Evolutionary conservation across 2,888 invertebrate genomes (phyloP), one percentile per base, ranked within the genome.

Genomic region (Drosophila niveifrons): DNA sequence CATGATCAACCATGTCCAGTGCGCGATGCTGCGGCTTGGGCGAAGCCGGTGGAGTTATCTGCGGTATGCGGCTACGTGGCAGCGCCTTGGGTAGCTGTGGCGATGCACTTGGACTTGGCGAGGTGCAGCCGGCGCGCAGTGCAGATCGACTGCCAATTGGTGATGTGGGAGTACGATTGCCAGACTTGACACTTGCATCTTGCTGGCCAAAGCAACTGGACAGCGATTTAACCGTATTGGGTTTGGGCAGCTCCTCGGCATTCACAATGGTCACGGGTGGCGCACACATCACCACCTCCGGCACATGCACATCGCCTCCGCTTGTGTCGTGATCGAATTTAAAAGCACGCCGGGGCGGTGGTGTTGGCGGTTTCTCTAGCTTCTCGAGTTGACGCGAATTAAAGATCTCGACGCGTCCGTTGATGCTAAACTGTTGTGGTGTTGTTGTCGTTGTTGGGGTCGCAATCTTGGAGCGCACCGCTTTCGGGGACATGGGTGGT

Each of bases 391-490:
- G 86, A n/a, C 90, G 90, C 1, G 91, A 91, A 52, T 91, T 91
- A 48, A 91, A 91, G 28, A 91, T 91, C 66, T 91, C 92, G 2
- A 91, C 90, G 8, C 91, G 89, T 7, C 91, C 92, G 61, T 90
- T 91, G 31, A 90, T 91, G 76, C 90, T 91, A 47, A 90, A 91
- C 29, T 90, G 90, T 47, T 74, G 87, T 3, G 79, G 62, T 31
- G 79, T 67, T 9, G 77, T 36, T 36, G n/a, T 36, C 3, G 36
- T 10, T 8, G 9, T 31, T 31, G 31, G 31, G 10, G 31, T 75
- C n/a, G 58, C n/a, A 10, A 51, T 34, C 47, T 66, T 57, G 2
- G 73, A 63, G 18, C 78, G 76, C 31, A 58, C 62, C 10, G 82
- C 80, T 66, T 90, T 69, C 51, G 85, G 72, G 47, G 85, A 87